Percentiles rank a stretch among this genome's conserved stretches.
Evolutionary conservation across 2,797 vertebrate genomes (phyloP).

Genomic region (Darevskia nairensis): DNA sequence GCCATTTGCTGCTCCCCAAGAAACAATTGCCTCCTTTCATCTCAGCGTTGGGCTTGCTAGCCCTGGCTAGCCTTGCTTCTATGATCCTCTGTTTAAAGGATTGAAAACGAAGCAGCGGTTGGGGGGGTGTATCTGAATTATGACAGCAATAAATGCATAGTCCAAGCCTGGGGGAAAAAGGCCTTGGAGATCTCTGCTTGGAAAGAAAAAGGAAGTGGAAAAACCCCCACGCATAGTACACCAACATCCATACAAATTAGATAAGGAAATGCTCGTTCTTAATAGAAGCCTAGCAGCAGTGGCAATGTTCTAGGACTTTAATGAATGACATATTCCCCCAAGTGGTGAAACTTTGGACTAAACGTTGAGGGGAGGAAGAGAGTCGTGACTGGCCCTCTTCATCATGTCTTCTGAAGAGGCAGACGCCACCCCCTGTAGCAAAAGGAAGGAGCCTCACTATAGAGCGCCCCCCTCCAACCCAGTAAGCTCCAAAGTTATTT

Average conservation of each 20-base stretch:
- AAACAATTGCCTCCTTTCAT: too few relatives aligned
- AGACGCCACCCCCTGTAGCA: too few relatives aligned
- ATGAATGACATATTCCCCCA: background rate
- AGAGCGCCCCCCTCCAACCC: background rate
- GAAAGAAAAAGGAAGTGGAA: constrained; percentile 57
- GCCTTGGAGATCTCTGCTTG: constrained; percentile 55
- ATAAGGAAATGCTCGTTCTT: constrained; percentile 73
- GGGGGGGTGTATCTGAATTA: constrained; percentile 38
- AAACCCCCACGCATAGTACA: constrained; percentile 56
- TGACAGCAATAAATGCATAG: constrained; percentile 58
- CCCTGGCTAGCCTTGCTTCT: background rate
- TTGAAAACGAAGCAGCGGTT: background rate
- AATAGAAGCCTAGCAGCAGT: constrained; percentile 65
- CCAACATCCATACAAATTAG: constrained; percentile 70
- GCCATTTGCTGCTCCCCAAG: too few relatives aligned
- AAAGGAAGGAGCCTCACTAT: background rate
- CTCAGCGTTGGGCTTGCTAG: too few relatives aligned
- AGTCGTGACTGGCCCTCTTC: background rate
- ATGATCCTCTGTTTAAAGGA: constrained; percentile 33
- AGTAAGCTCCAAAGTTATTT: background rate
- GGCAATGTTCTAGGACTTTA: constrained; percentile 43
- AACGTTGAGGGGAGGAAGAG: background rate
- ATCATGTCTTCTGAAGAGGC: background rate
- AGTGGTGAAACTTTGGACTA: too few relatives aligned
- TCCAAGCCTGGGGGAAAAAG: constrained; percentile 37